These are phyloP conservation scores for Marmota flaviventris DNA, from an alignment of 2,113 vertebrate species.

Conservation along the genomic window DNA sequence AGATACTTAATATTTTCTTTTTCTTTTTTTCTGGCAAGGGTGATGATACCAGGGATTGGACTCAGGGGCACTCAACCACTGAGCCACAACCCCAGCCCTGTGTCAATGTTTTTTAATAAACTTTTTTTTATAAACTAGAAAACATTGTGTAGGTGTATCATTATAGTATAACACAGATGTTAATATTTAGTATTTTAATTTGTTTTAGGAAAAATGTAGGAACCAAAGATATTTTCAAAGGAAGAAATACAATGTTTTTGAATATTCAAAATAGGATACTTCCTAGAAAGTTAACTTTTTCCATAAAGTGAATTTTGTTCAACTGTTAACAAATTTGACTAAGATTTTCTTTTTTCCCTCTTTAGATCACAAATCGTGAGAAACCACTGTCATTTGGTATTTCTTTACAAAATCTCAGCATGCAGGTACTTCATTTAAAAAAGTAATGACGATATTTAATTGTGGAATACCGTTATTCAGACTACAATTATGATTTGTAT, in stretches of 20 bases:
- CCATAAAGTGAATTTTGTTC: slow-evolving; percentile 26
- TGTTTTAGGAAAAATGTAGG: slow-evolving; percentile 13
- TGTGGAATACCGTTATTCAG: not conserved
- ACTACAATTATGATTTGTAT: not conserved
- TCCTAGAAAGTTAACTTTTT: slow-evolving; percentile 45
- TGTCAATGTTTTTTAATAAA: no score
- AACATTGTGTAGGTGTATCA: not conserved
- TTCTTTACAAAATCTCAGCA: slow-evolving; percentile 97
- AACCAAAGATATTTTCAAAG: slow-evolving; percentile 24
- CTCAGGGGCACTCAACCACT: no score
- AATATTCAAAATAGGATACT: slow-evolving; percentile 26
- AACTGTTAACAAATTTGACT: slow-evolving; percentile 35
- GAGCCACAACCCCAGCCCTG: no score
- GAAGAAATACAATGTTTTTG: slow-evolving; percentile 39
- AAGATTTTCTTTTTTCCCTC: slow-evolving; percentile 63
- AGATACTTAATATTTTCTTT: slow-evolving; percentile 21
- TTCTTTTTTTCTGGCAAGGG: not conserved
- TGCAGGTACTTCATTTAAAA: slow-evolving; percentile 92
- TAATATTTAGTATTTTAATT: slow-evolving; percentile 34
- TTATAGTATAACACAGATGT: not conserved
- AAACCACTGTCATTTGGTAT: slow-evolving; percentile 96
- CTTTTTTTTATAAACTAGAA: slow-evolving; percentile 34
- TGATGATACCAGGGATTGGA: no score
- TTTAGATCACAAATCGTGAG: slow-evolving; percentile 94
- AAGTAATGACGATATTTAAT: slow-evolving; percentile 30